Percentiles rank a stretch among this genome's conserved stretches.
Evolutionary conservation across 2,113 vertebrate species (phyloP).

Genomic region (Zosterops borbonicus): DNA sequence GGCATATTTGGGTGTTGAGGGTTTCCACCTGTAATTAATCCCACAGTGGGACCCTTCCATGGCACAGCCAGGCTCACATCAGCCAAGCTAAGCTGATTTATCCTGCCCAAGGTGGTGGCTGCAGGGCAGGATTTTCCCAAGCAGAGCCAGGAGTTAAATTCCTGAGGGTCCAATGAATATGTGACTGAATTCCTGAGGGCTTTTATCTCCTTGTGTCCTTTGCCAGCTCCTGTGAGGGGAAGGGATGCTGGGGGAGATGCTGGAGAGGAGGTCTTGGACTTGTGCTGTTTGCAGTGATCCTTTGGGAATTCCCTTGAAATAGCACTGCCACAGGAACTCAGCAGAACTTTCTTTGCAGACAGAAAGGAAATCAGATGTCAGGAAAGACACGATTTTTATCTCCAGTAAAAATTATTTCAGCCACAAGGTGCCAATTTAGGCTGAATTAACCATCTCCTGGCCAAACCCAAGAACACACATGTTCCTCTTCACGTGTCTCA

Average conservation of each 20-base stretch:
- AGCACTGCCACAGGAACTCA: not conserved
- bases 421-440: not conserved
- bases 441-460: not conserved
- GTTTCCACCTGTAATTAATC: not conserved
- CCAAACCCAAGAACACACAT: not conserved
- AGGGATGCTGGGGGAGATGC: not conserved
- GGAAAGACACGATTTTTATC: not conserved
- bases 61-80: not conserved
- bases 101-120: not conserved
- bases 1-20: not conserved
- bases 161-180: not conserved
- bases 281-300: not conserved
- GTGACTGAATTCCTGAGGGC: not conserved
- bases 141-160: not conserved
- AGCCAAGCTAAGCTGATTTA: not conserved
- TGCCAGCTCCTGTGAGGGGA: not conserved
- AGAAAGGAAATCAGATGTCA: not conserved
- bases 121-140: constrained; percentile 29
- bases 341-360: not conserved
- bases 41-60: not conserved
- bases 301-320: not conserved
- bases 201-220: not conserved
- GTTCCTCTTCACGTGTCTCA: fast-evolving
- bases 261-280: not conserved
- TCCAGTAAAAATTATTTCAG: not conserved